Evolutionary conservation across 2,888 invertebrate species (phyloP).

Genomic region (Conomelus anceps): DNA sequence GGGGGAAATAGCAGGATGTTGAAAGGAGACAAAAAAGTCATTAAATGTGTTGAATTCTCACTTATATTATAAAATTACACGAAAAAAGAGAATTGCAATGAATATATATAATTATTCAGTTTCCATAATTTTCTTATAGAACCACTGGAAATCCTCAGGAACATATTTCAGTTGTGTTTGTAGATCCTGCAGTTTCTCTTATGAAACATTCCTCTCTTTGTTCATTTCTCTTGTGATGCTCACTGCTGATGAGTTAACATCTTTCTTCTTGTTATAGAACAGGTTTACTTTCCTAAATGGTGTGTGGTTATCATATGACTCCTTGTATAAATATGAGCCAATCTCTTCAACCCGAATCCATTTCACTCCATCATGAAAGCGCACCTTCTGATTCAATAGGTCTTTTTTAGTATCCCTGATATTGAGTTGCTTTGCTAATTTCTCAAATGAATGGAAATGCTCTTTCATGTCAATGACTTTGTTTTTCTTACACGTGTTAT

Average conservation of each 20-base stretch:
- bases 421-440: neutral
- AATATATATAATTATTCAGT: too few species aligned
- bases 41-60: too few species aligned
- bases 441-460: slow-evolving; percentile 25
- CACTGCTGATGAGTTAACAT: neutral
- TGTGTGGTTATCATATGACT: slow-evolving; percentile 14
- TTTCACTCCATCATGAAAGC: neutral
- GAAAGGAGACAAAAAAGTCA: too few species aligned
- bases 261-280: neutral
- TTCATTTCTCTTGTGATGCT: neutral
- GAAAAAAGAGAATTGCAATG: too few species aligned
- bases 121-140: neutral
- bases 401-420: neutral
- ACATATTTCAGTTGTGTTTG: neutral
- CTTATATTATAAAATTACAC: too few species aligned
- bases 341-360: neutral
- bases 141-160: neutral
- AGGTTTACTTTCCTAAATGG: slow-evolving; percentile 19
- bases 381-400: neutral
- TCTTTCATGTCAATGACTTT: slow-evolving; percentile 32
- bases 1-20: too few species aligned
- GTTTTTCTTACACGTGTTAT: slow-evolving; percentile 29
- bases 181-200: neutral
- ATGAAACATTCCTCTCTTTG: neutral
- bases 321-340: slow-evolving; percentile 19